Evolutionary conservation across 2,797 vertebrate genomes (phyloP).

Genomic region (Eremophila alpestris): DNA sequence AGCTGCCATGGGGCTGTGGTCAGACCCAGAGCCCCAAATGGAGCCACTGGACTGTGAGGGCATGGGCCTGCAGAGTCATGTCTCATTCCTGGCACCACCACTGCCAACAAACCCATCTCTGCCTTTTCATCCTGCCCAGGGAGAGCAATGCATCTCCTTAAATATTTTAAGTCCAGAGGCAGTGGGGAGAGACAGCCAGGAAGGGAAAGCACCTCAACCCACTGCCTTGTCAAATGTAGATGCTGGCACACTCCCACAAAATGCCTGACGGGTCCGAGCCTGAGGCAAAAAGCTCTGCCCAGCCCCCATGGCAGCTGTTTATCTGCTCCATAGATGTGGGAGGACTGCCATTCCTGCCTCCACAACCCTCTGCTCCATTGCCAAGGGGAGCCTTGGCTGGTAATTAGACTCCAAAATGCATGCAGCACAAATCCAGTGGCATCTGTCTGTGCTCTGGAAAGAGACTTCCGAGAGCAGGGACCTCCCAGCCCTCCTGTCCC

Average conservation of each 20-base stretch:
- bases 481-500: constrained; percentile 22
- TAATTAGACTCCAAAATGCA: not conserved
- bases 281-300: constrained; percentile 33
- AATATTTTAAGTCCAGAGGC: not conserved
- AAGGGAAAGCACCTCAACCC: not conserved
- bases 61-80: not conserved
- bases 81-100: not conserved
- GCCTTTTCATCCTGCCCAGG: not conserved
- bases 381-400: constrained; percentile 35
- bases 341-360: constrained; percentile 1
- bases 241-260: not conserved
- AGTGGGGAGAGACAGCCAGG: not conserved
- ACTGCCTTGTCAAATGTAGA: not conserved
- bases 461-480: not conserved
- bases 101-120: not conserved
- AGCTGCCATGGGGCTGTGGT: accelerated
- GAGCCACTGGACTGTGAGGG: accelerated
- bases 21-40: accelerated
- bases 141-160: not conserved
- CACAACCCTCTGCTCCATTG: not conserved
- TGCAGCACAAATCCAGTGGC: not conserved
- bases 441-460: constrained; percentile 19
- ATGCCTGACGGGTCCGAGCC: not conserved
- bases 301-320: constrained; percentile 40
- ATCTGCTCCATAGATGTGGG: not conserved